A percentile compares a stretch with the other conserved stretches of the same genome.
These are phyloP conservation scores for Peromyscus maniculatus DNA, from an alignment of 2,113 vertebrate genomes.

Conservation along the genomic window DNA sequence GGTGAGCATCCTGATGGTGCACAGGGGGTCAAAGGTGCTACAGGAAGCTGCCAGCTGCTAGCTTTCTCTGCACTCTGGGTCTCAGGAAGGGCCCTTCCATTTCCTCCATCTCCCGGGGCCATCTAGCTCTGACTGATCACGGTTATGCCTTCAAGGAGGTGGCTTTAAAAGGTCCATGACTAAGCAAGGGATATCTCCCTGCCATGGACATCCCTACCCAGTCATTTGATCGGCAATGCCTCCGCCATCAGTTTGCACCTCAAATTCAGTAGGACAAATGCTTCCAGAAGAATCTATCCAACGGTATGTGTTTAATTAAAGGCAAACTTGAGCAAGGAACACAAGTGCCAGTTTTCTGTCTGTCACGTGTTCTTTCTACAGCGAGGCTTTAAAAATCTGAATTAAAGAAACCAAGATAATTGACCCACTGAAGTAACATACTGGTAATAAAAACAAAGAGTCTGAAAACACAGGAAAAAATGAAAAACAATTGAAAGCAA, in stretches of 20 bases:
- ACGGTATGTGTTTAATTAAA: background rate
- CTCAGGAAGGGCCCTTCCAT: background rate
- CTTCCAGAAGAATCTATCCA: background rate
- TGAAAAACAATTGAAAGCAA: background rate
- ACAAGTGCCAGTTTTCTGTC: background rate
- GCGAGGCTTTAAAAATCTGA: background rate
- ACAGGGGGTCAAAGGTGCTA: background rate
- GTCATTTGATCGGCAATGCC: background rate
- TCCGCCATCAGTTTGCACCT: background rate
- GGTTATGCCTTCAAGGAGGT: background rate
- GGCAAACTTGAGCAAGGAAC: background rate
- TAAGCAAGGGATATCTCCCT: background rate
- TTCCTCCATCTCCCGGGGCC: background rate
- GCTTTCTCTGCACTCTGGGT: background rate
- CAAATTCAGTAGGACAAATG: background rate
- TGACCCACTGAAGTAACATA: conserved; percentile 22
- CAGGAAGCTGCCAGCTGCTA: background rate
- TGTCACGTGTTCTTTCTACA: background rate
- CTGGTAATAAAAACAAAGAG: background rate
- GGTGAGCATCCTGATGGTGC: background rate
- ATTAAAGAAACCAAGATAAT: conserved; percentile 12
- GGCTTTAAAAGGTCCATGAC: background rate
- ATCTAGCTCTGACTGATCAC: background rate
- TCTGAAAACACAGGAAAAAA: background rate
- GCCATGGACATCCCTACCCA: background rate